These are phyloP conservation scores for Nibea albiflora DNA, from an alignment of 2,113 vertebrate genomes.

Conservation along the genomic window DNA sequence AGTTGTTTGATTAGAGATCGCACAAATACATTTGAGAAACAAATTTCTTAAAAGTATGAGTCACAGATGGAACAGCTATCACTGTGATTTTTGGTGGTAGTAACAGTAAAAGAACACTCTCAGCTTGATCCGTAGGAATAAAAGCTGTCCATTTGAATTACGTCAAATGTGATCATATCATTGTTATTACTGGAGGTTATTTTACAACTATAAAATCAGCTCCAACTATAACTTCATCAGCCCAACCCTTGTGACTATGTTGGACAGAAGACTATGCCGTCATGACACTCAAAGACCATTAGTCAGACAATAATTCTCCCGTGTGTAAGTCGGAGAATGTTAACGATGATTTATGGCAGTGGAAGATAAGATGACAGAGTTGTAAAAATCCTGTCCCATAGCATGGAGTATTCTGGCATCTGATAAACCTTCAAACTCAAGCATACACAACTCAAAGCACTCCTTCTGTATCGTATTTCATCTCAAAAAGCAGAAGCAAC, in stretches of 20 bases:
- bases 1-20: too few relatives aligned
- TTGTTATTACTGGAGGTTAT: neutral
- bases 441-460: neutral
- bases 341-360: slow-evolving; percentile 30
- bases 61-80: too few relatives aligned
- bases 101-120: neutral
- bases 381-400: neutral
- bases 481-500: neutral
- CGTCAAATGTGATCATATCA: slow-evolving; percentile 6
- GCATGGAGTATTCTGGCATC: neutral
- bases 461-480: neutral
- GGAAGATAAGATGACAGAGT: neutral
- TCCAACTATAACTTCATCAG: slow-evolving; percentile 22
- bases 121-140: neutral
- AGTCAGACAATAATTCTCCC: slow-evolving; percentile 21
- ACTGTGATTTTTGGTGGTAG: neutral
- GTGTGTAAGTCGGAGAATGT: slow-evolving; percentile 23
- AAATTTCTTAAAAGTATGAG: too few relatives aligned
- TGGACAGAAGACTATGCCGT: slow-evolving; percentile 8
- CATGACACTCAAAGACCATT: slow-evolving; percentile 20
- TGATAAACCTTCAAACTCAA: neutral
- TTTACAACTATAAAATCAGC: slow-evolving; percentile 16
- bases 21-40: too few relatives aligned
- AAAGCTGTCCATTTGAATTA: slow-evolving; percentile 4
- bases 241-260: slow-evolving; percentile 7